These are phyloP conservation scores for Ophioderma brevispina DNA, from an alignment of 35 echinoderm and acorn worm genomes.

Conservation along the genomic window DNA sequence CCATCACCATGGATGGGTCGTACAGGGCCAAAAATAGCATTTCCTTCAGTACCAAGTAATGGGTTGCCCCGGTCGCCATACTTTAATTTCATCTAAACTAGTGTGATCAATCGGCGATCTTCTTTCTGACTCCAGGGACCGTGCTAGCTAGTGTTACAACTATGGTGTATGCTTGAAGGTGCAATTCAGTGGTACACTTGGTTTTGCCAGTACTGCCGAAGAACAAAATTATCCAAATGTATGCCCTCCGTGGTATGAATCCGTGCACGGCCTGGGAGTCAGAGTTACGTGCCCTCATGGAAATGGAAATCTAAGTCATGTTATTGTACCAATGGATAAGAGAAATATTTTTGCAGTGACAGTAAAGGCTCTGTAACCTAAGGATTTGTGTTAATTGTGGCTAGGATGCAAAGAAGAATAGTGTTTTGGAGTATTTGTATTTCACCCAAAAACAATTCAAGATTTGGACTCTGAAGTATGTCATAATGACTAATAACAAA, in stretches of 20 bases:
- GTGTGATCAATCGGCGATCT: neutral
- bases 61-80: neutral
- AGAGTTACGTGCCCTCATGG: neutral
- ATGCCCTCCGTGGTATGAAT: neutral
- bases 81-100: constrained; percentile 1
- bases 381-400: neutral
- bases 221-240: neutral
- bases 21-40: too few relatives aligned
- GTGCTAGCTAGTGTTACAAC: neutral
- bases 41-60: too few relatives aligned
- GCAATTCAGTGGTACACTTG: neutral
- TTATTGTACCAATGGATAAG: neutral
- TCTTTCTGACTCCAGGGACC: neutral
- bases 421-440: too few relatives aligned
- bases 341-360: neutral
- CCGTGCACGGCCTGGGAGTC: neutral
- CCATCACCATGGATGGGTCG: too few relatives aligned
- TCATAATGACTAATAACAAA: too few relatives aligned
- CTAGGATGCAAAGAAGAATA: neutral
- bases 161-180: neutral
- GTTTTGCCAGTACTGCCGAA: neutral
- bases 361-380: neutral
- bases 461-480: too few relatives aligned
- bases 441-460: too few relatives aligned
- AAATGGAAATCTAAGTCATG: neutral